These are phyloP conservation scores for Diacarnus erythraeanus DNA, from an alignment of 37 sponge, comb jelly and placozoan genomes.

Conservation along the genomic window DNA sequence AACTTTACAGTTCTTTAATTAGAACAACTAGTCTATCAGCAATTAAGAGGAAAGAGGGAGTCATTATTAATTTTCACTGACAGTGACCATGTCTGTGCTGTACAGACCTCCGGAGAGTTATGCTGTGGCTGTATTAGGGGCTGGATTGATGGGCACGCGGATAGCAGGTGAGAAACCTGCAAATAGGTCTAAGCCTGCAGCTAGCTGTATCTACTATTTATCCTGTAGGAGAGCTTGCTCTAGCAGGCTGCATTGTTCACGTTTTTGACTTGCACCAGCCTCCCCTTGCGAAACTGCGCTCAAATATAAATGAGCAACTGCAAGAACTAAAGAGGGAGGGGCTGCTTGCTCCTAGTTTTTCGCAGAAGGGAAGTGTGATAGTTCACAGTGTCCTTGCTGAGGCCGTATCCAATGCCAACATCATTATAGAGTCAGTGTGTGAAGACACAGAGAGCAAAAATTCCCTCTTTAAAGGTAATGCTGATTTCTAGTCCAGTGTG, in stretches of 20 bases:
- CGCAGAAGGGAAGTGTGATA: background rate
- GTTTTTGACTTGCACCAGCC: constrained; percentile 20
- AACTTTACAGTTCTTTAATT: background rate
- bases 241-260: constrained; percentile 32
- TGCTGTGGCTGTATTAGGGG: constrained; percentile 48
- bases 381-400: constrained; percentile 13
- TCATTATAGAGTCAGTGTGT: constrained; percentile 29
- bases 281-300: constrained; percentile 23
- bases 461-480: constrained; percentile 20
- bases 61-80: too few species aligned
- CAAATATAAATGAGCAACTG: constrained; percentile 14
- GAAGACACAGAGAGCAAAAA: constrained; percentile 24
- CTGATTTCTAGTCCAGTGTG: background rate
- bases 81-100: too few species aligned
- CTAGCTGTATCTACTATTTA: background rate
- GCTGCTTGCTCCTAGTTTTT: constrained; percentile 8
- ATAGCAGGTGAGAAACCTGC: constrained; percentile 24
- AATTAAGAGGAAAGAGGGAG: too few species aligned
- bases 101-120: background rate
- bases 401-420: constrained; percentile 40
- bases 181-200: background rate
- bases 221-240: constrained; percentile 39
- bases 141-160: constrained; percentile 14
- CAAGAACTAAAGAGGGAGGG: constrained; percentile 11
- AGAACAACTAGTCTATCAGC: too few species aligned